Percentiles rank a stretch among this genome's conserved stretches.
Conservation (phyloP, 2,113 vertebrate genomes). For the Passer montanus region DNA sequence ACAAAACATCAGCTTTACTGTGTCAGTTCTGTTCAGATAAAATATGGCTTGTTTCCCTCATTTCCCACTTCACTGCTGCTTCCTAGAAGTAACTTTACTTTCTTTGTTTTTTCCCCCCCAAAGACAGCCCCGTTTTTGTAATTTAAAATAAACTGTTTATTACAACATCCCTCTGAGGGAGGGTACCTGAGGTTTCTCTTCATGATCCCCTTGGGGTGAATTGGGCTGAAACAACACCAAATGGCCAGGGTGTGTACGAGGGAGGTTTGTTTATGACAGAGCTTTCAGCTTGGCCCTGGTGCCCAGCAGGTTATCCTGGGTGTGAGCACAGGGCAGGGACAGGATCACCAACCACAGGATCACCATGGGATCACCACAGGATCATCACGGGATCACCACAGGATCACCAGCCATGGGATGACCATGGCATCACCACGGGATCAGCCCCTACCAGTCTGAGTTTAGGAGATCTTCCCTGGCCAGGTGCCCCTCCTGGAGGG, state of each 20-base stretch:
- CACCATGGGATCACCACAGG: too few relatives aligned
- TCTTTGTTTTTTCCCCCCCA: background rate
- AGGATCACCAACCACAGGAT: background rate
- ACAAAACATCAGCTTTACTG: background rate
- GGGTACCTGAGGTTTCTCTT: background rate
- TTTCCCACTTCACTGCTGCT: background rate
- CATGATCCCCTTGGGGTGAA: background rate
- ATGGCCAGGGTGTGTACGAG: rapidly evolving
- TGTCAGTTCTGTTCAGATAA: background rate
- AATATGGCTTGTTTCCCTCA: background rate
- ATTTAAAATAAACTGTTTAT: background rate
- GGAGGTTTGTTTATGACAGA: background rate
- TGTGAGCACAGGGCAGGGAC: rapidly evolving
- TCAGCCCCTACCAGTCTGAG: background rate
- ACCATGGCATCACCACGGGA: too few relatives aligned
- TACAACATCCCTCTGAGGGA: background rate
- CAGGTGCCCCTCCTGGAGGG: background rate
- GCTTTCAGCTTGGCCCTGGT: background rate
- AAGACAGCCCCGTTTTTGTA: background rate
- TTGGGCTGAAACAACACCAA: background rate
- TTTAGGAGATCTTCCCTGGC: background rate
- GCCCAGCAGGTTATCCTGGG: background rate
- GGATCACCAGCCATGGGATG: background rate
- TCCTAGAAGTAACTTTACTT: background rate
- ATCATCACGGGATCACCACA: background rate